These are phyloP conservation scores for Ellobium chinense DNA, from an alignment of 2,888 invertebrate species.

Conservation along the genomic window DNA sequence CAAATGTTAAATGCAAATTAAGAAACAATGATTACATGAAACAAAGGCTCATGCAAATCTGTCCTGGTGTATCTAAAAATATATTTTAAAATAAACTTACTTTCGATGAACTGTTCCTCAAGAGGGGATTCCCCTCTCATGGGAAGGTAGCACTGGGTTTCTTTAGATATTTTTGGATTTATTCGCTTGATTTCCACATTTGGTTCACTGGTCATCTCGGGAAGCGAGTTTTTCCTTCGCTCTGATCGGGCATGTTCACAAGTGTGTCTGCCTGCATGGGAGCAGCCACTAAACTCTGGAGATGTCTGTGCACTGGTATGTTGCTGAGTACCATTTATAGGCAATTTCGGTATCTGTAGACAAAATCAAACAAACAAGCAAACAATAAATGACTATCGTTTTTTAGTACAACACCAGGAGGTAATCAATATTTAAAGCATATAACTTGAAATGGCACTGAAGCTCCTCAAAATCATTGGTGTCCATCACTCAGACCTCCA, in stretches of 20 bases:
- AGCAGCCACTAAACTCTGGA: not conserved
- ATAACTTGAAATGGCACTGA: too few relatives aligned
- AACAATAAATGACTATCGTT: not conserved
- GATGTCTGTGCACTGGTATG: conserved; percentile 38
- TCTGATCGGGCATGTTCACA: conserved; percentile 29
- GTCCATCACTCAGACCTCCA: too few relatives aligned
- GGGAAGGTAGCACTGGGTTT: conserved; percentile 64
- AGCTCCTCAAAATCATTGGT: too few relatives aligned
- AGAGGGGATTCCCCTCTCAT: conserved; percentile 53
- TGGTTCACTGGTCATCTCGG: conserved; percentile 65
- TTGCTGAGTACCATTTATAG: conserved; percentile 26
- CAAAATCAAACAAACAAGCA: not conserved
- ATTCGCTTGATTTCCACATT: conserved; percentile 53
- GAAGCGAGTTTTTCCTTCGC: conserved; percentile 59
- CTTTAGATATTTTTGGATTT: conserved; percentile 65
- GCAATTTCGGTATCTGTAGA: conserved; percentile 10
- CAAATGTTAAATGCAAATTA: too few relatives aligned
- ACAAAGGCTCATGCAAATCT: too few relatives aligned
- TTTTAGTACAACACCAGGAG: too few relatives aligned
- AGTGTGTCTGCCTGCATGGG: not conserved
- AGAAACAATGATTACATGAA: too few relatives aligned
- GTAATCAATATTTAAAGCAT: too few relatives aligned
- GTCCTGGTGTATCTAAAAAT: too few relatives aligned
- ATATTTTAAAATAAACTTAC: too few relatives aligned
- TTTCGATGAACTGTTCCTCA: conserved; percentile 69